These are phyloP conservation scores for Lemur catta DNA, from an alignment of 2,797 vertebrate species.

Conservation along the genomic window DNA sequence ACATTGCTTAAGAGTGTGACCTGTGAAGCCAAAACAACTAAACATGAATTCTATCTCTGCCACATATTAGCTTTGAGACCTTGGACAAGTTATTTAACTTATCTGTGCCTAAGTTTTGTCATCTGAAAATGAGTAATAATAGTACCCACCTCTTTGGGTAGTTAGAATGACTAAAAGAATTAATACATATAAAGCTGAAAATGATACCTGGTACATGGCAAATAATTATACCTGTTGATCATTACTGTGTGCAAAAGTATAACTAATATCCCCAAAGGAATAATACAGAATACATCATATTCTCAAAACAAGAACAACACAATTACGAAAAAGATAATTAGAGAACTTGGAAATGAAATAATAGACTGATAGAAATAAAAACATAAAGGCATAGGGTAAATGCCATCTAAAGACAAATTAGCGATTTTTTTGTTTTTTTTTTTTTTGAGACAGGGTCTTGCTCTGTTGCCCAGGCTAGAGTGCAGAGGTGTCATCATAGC, in stretches of 20 bases:
- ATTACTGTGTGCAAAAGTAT: neutral
- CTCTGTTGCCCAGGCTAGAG: too few species aligned
- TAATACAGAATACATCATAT: neutral
- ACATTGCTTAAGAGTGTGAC: neutral
- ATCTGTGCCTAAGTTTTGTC: neutral
- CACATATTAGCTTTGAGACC: neutral
- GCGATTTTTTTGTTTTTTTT: neutral
- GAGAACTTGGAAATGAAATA: neutral
- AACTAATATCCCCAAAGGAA: neutral
- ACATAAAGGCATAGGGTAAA: neutral
- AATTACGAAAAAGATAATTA: neutral
- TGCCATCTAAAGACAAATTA: neutral
- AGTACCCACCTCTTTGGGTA: neutral
- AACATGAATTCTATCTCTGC: neutral
- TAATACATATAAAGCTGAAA: neutral
- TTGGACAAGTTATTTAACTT: neutral
- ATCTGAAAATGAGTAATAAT: neutral
- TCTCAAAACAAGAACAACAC: neutral
- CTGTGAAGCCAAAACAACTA: neutral
- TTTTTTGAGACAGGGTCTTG: neutral
- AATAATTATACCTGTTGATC: neutral
- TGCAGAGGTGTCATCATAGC: too few species aligned
- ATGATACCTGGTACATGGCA: neutral
- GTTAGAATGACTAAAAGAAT: neutral
- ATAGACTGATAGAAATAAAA: neutral